Percentiles rank a stretch among this genome's conserved stretches.
Conservation (phyloP, 1,140 invertebrate genomes). For the Micrasema minimum region DNA sequence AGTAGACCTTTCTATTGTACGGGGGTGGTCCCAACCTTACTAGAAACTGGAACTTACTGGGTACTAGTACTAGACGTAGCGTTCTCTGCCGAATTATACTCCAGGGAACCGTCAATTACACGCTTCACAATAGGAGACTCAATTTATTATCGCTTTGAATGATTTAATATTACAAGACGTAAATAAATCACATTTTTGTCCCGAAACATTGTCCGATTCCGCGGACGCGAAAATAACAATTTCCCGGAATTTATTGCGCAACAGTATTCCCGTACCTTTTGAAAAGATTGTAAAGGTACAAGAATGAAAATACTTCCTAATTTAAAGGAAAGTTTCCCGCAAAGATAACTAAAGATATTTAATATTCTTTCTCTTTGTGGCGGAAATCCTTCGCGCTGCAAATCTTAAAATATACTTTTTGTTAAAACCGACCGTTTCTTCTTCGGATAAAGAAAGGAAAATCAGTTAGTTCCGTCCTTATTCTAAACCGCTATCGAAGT, state of each 20-base stretch:
- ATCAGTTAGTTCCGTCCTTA: too few species aligned
- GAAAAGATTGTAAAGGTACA: slow-evolving; percentile 16
- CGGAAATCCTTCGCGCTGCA: background rate
- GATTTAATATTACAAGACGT: slow-evolving; percentile 27
- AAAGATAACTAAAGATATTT: slow-evolving; percentile 13
- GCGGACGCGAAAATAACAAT: slow-evolving; percentile 5
- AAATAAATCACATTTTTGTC: slow-evolving; percentile 22
- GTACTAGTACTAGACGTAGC: background rate
- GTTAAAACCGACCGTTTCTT: too few species aligned
- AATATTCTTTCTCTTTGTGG: slow-evolving; percentile 22
- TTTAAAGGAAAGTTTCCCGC: slow-evolving; percentile 11
- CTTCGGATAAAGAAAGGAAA: too few species aligned
- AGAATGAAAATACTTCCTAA: slow-evolving; percentile 12
- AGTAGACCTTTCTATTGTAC: background rate
- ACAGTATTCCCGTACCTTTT: slow-evolving; percentile 4
- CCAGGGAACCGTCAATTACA: slow-evolving; percentile 28
- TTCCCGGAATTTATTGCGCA: slow-evolving; percentile 13
- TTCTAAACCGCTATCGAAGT: slow-evolving; percentile 6
- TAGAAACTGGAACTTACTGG: background rate
- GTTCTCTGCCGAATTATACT: slow-evolving; percentile 12
- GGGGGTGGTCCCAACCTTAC: background rate
- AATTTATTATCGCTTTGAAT: slow-evolving; percentile 34
- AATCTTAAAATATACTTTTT: too few species aligned
- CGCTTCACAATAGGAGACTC: slow-evolving; percentile 25
- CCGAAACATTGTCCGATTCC: background rate